Evolutionary conservation across 2,888 invertebrate species (phyloP).

Genomic region (Athalia rosae): DNA sequence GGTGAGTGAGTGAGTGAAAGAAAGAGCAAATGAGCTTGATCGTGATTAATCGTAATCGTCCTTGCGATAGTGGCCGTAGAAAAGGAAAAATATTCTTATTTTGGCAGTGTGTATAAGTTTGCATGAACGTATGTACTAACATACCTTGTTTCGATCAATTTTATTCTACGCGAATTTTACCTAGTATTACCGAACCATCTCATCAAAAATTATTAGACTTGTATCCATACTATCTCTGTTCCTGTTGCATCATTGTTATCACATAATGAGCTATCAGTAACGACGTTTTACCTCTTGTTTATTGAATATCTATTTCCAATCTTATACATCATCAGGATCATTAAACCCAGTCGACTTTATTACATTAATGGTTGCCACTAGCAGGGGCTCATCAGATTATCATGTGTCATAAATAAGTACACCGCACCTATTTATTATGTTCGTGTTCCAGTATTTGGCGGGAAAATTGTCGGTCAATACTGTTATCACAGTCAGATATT

Average conservation of each 20-base stretch:
- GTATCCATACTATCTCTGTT: conserved; percentile 21
- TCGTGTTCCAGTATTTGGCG: conserved; percentile 17
- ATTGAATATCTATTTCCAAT: not conserved
- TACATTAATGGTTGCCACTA: not conserved
- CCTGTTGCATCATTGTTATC: not conserved
- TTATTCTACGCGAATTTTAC: not conserved
- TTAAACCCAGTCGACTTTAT: not conserved
- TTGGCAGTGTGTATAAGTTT: conserved; percentile 11
- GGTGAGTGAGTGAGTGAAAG: conserved; percentile 16
- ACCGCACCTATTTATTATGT: not conserved
- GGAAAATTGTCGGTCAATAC: not conserved
- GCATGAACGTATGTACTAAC: no score
- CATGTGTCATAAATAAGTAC: not conserved
- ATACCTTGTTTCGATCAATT: not conserved
- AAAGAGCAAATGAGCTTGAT: no score
- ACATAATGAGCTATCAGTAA: not conserved
- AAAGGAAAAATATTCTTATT: not conserved
- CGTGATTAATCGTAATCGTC: no score
- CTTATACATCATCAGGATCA: not conserved
- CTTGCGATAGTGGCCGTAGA: no score
- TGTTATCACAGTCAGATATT: not conserved
- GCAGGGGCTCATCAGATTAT: not conserved
- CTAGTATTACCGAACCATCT: not conserved
- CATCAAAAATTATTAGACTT: conserved; percentile 8
- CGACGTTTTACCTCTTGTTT: not conserved